phyloP scores from a whole-genome alignment of 64 coral and sea anemone species.

The Montipora efflorescens region DNA sequence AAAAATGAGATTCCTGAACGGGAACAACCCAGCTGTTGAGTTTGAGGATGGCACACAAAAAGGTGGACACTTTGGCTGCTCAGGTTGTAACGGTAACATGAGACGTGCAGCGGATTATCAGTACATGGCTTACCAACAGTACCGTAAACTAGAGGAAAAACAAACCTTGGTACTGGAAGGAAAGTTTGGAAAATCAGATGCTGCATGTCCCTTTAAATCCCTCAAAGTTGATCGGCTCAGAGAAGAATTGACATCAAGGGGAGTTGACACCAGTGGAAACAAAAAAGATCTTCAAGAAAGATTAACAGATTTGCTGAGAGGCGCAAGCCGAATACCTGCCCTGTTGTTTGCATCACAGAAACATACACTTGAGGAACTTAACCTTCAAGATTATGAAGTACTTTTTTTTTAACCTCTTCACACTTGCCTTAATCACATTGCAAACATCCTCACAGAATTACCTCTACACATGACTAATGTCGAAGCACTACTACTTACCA shows the following conservation, averaged over 20 bases:
- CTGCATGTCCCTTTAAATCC: background rate
- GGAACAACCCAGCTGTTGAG: conserved; percentile 16
- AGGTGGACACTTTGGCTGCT: conserved; percentile 18
- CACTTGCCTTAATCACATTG: conserved; percentile 27
- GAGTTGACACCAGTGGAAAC: background rate
- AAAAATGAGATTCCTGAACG: conserved; percentile 37
- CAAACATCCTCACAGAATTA: conserved; percentile 23
- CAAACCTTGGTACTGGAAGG: conserved; percentile 7
- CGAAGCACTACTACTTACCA: too few relatives aligned
- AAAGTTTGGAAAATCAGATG: background rate
- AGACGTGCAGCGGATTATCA: background rate
- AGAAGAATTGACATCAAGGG: conserved; percentile 3
- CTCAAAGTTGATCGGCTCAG: conserved; percentile 13
- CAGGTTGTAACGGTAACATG: conserved; percentile 26
- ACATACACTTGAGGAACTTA: conserved; percentile 11
- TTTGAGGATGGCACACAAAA: conserved; percentile 30
- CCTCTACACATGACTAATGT: background rate
- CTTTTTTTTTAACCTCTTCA: conserved; percentile 23
- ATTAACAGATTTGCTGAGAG: background rate
- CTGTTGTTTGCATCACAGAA: background rate
- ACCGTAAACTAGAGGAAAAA: conserved; percentile 31
- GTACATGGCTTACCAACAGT: background rate
- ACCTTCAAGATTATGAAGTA: conserved; percentile 16
- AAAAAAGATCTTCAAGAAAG: background rate
- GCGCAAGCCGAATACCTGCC: conserved; percentile 31